Evolutionary conservation across 2,888 invertebrate genomes (phyloP).

Genomic region (Cataglyphis cursor): DNA sequence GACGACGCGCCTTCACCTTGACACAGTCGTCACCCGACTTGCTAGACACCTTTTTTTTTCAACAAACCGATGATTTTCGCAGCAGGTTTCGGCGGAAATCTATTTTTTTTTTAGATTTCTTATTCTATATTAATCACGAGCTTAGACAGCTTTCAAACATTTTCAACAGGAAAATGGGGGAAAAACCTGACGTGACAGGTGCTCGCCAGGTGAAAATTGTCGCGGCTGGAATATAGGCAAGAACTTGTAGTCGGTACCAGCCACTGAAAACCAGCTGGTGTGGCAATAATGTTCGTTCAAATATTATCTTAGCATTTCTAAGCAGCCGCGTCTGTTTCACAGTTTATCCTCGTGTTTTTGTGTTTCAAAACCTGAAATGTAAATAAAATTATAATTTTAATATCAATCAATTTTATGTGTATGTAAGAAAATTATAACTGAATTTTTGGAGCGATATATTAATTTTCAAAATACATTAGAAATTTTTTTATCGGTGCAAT

Average conservation of each 20-base stretch:
- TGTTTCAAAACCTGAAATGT: neutral
- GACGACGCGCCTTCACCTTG: constrained; percentile 82
- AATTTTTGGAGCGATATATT: neutral
- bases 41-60: neutral
- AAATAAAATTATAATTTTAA: neutral
- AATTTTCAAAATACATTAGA: constrained; percentile 6
- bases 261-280: constrained; percentile 28
- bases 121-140: neutral
- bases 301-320: neutral
- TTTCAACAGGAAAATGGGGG: constrained; percentile 31
- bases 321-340: neutral
- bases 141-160: constrained; percentile 28
- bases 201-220: constrained; percentile 64
- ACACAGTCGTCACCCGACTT: constrained; percentile 75
- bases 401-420: neutral
- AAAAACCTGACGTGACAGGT: constrained; percentile 56
- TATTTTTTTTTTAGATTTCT: constrained; percentile 3
- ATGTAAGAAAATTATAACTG: neutral
- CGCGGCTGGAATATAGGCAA: constrained; percentile 54
- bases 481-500: neutral
- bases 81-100: neutral
- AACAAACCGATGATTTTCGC: neutral
- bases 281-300: constrained; percentile 16
- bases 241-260: constrained; percentile 40
- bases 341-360: neutral